These are phyloP conservation scores for Stigmatopora argus DNA, from an alignment of 2,113 vertebrate species.

Conservation along the genomic window DNA sequence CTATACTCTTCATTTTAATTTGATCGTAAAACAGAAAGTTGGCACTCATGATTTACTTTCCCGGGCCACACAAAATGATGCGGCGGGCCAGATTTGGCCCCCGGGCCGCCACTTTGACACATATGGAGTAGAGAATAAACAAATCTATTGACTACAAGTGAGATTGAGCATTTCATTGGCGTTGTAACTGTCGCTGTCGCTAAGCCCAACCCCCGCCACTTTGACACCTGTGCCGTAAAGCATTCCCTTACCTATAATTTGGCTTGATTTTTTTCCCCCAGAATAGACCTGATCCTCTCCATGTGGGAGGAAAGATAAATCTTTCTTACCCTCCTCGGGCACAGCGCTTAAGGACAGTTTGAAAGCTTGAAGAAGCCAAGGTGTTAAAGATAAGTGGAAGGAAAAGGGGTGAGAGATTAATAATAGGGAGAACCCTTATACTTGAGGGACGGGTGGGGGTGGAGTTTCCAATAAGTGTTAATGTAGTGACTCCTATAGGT, in stretches of 20 bases:
- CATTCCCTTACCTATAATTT: background rate
- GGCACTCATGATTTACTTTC: too few relatives aligned
- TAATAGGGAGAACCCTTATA: conserved; percentile 13
- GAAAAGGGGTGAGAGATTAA: background rate
- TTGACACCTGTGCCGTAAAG: too few relatives aligned
- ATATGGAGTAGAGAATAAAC: too few relatives aligned
- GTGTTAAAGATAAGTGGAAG: conserved; percentile 13
- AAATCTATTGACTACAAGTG: too few relatives aligned
- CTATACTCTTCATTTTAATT: too few relatives aligned
- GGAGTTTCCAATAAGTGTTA: background rate
- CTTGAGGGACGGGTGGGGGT: conserved; percentile 5
- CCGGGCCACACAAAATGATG: too few relatives aligned
- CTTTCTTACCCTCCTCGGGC: conserved; percentile 6
- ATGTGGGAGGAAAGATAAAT: conserved; percentile 25
- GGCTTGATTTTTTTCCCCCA: conserved; percentile 14
- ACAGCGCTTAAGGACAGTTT: conserved; percentile 14
- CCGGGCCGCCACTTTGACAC: too few relatives aligned
- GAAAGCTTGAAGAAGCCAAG: conserved; percentile 10
- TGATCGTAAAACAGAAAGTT: too few relatives aligned
- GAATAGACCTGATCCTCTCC: conserved; percentile 37
- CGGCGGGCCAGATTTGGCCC: too few relatives aligned
- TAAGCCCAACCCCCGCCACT: background rate
- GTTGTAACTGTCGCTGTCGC: background rate
- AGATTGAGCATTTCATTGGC: background rate
- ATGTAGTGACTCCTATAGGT: background rate